Evolutionary conservation across 2,888 invertebrate genomes (phyloP).

Genomic region (Tetragonula carbonaria): DNA sequence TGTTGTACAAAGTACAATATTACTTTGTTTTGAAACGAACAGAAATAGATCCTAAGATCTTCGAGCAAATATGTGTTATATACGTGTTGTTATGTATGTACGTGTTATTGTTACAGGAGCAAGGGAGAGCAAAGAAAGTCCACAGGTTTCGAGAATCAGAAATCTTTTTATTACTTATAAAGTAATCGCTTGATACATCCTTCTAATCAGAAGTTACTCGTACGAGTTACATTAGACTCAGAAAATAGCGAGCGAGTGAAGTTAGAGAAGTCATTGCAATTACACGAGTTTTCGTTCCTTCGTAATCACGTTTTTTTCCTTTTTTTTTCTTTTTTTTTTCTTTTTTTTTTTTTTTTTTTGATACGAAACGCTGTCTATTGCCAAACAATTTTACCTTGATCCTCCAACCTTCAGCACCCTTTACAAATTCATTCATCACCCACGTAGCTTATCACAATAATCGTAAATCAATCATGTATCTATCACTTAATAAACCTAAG

Average conservation of each 20-base stretch:
- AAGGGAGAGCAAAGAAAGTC: not conserved
- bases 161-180: constrained; percentile 59
- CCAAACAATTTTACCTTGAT: constrained; percentile 23
- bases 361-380: constrained; percentile 23
- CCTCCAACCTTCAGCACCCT: not conserved
- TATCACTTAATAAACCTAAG: not conserved
- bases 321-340: no score
- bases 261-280: constrained; percentile 40
- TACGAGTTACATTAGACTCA: constrained; percentile 50
- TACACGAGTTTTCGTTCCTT: constrained; percentile 36
- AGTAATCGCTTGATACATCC: constrained; percentile 56
- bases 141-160: constrained; percentile 42
- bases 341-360: not conserved
- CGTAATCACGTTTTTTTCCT: constrained; percentile 9
- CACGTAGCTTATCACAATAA: not conserved
- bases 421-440: not conserved
- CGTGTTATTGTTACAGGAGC: no score
- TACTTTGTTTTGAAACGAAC: no score
- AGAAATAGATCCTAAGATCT: no score
- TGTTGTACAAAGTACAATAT: no score
- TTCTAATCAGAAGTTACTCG: constrained; percentile 57
- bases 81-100: no score
- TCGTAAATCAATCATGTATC: not conserved
- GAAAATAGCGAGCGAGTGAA: constrained; percentile 52
- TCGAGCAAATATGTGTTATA: no score